phyloP scores from a whole-genome alignment of 2,113 vertebrate genomes.

The Xyrauchen texanus region DNA sequence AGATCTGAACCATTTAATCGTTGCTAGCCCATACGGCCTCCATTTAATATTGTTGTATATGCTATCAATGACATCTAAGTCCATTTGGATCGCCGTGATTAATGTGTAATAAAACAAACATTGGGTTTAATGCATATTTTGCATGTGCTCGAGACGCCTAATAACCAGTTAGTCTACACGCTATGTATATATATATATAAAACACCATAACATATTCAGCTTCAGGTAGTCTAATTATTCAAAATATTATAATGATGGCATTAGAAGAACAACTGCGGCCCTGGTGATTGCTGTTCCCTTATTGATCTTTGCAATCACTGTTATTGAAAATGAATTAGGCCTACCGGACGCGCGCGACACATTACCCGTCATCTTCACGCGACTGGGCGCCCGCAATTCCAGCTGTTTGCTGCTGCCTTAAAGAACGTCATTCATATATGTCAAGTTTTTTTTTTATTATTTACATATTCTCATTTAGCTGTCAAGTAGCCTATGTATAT shows the following conservation, averaged over 20 bases:
- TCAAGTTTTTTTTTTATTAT: too few relatives aligned
- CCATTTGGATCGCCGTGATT: not conserved
- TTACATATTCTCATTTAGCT: not conserved
- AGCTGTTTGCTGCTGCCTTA: not conserved
- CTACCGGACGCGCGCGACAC: constrained; percentile 62
- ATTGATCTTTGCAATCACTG: constrained; percentile 72
- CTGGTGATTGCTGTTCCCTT: constrained; percentile 73
- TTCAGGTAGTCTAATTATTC: not conserved
- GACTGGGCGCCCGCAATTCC: not conserved
- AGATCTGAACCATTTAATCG: constrained; percentile 24
- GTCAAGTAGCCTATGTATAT: not conserved
- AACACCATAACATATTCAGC: not conserved
- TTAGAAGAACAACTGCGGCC: constrained; percentile 70
- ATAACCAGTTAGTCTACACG: too few relatives aligned
- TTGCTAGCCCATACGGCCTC: not conserved
- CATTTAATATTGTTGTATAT: not conserved
- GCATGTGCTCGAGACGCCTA: too few relatives aligned
- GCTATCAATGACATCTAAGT: not conserved
- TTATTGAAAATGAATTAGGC: constrained; percentile 78
- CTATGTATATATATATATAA: too few relatives aligned
- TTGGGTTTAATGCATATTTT: too few relatives aligned
- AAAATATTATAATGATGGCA: constrained; percentile 56
- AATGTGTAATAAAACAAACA: not conserved
- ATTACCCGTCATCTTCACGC: not conserved
- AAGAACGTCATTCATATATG: not conserved